Evolutionary conservation across 2,113 vertebrate species (phyloP).

Genomic region (Hippolais icterina): DNA sequence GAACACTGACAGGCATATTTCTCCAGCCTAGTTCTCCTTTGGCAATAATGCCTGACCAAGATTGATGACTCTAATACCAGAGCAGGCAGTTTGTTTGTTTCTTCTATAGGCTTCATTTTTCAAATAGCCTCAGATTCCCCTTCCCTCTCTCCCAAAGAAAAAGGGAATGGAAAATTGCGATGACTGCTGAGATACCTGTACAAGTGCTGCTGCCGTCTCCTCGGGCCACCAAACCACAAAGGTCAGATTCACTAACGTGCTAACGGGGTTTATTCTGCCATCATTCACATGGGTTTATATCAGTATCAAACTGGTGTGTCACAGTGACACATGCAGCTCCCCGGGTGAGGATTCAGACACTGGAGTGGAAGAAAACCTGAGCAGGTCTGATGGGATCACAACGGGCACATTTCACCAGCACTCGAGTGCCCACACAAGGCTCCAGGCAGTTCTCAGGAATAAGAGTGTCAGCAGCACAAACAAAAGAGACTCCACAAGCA

Average conservation of each 20-base stretch:
- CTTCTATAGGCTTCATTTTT: slow-evolving; percentile 56
- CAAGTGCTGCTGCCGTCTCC: neutral
- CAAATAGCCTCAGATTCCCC: slow-evolving; percentile 2
- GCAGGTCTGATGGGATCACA: neutral
- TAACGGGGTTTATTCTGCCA: neutral
- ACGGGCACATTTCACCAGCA: neutral
- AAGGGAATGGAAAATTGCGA: neutral
- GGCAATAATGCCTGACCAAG: slow-evolving; percentile 60
- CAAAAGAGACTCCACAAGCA: neutral
- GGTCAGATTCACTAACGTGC: neutral
- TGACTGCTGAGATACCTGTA: neutral
- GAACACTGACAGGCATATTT: slow-evolving; percentile 48
- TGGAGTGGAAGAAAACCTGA: neutral
- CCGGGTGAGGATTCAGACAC: neutral
- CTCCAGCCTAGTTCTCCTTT: slow-evolving; percentile 50
- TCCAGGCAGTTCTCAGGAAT: neutral
- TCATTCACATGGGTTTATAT: neutral
- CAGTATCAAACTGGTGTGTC: neutral
- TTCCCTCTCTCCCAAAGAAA: neutral
- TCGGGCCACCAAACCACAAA: neutral
- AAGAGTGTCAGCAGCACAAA: neutral
- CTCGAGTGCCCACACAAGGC: neutral
- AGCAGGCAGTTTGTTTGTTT: slow-evolving; percentile 59
- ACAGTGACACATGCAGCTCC: neutral
- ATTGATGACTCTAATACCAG: slow-evolving; percentile 61